Percentiles rank a stretch among this genome's conserved stretches.
These are phyloP conservation scores for Ecdyonurus torrentis DNA, from an alignment of 2,888 invertebrate genomes.

Conservation along the genomic window DNA sequence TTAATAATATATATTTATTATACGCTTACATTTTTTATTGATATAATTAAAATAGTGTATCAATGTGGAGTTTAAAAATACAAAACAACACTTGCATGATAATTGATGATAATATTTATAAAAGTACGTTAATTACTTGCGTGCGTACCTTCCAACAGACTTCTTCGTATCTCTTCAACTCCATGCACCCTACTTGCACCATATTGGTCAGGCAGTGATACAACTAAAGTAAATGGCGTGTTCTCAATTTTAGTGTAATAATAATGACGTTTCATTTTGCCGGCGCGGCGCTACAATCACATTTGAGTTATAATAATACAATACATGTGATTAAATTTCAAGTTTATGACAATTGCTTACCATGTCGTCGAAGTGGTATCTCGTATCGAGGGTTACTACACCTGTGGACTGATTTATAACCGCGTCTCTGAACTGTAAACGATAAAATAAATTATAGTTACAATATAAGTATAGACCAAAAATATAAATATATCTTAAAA, in stretches of 20 bases:
- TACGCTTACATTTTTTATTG: too few species aligned
- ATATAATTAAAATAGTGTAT: too few species aligned
- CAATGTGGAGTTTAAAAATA: background rate
- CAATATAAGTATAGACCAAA: background rate
- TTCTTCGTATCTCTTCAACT: slow-evolving; percentile 57
- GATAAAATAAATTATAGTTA: background rate
- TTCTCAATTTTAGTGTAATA: slow-evolving; percentile 62
- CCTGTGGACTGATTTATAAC: slow-evolving; percentile 66
- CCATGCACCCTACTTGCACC: slow-evolving; percentile 55
- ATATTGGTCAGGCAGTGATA: slow-evolving; percentile 66
- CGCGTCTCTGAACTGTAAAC: slow-evolving; percentile 54
- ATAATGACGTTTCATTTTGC: slow-evolving; percentile 59
- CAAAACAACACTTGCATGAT: background rate
- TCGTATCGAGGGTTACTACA: slow-evolving; percentile 53
- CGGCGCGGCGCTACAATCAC: slow-evolving; percentile 57
- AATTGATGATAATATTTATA: too few species aligned
- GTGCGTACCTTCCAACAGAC: slow-evolving; percentile 24
- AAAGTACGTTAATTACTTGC: too few species aligned
- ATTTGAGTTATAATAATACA: slow-evolving; percentile 9
- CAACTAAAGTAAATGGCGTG: slow-evolving; percentile 77
- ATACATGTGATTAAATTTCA: too few species aligned
- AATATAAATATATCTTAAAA: background rate
- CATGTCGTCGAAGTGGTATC: slow-evolving; percentile 78
- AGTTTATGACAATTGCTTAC: slow-evolving; percentile 31
- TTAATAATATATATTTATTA: too few species aligned